Base-by-base conservation (phyloP, 2,888 invertebrate genomes). In the Nasonia oneida region DNA sequence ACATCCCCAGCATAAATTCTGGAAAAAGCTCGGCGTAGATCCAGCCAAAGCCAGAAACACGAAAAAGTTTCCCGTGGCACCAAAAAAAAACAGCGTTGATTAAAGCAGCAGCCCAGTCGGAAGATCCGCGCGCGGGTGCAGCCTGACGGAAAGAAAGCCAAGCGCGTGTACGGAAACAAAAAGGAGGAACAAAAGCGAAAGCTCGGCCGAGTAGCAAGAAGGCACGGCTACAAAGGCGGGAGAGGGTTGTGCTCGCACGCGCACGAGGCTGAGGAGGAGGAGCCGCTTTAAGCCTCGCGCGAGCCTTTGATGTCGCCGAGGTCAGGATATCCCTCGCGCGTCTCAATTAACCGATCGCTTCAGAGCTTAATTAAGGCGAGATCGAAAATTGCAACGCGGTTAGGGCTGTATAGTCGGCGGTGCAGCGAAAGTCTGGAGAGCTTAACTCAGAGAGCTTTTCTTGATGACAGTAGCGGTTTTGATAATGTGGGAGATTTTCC, bases 271-370 rank as follows among this genome's bases (percentile, higher is more conserved):
- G n/a, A 50, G 47, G 57, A n/a, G 76, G 81, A 88, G 88, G 87
- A 89, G 89, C 87, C 89, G 89, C 89, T 89, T 89, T 89, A 90
- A 90, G 89, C 88, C 81, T 53, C 53, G 3, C 53, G 53, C 29
- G 53, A 86, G 77, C 90, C 90, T 90, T 90, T 90, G 90, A 90
- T 90, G 90, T 90, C 90, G 71, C 23, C 61, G 90, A 90, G 89
- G 89, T 89, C 89, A 90, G 89, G 88, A 74, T 76, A 33, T 50
- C 74, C n/a, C 86, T 76, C 87, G 87, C 87, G 83, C 86, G 89
- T 87, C 89, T 87, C 87, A 86, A 83, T 86, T 83, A 86, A 83
- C 83, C 81, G 76, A 81, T 81, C 77, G 57, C 57, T 73, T 77
- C 83, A 50, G 81, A 83, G 77, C 77, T 80, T 86, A 86, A 83